Conservation (phyloP, 2,888 invertebrate genomes). For the Dilophus febrilis region DNA sequence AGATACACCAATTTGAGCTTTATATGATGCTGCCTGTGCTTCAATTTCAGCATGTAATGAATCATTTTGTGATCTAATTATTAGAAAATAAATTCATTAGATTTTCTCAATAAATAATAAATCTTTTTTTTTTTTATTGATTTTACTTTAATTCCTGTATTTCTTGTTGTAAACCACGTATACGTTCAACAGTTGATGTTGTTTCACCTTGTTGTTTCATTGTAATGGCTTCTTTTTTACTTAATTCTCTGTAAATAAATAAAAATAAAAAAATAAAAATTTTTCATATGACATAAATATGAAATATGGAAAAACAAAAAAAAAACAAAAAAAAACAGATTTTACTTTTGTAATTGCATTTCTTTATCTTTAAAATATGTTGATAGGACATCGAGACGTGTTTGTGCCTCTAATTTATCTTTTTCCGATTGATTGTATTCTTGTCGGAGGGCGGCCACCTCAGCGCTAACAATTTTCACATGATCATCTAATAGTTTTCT, state of each 20-base stretch:
- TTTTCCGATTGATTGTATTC: slow-evolving; percentile 47
- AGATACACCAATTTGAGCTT: slow-evolving; percentile 53
- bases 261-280: slow-evolving; percentile 4
- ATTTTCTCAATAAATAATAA: neutral
- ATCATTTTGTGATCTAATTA: slow-evolving; percentile 35
- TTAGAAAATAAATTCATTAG: neutral
- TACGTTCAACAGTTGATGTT: slow-evolving; percentile 59
- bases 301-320: slow-evolving; percentile 3
- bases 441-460: slow-evolving; percentile 35
- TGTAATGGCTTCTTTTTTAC: slow-evolving; percentile 57
- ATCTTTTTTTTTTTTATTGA: too few relatives aligned
- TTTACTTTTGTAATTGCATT: slow-evolving; percentile 69
- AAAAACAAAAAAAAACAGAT: slow-evolving; percentile 11
- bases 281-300: slow-evolving; percentile 2
- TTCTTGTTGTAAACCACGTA: slow-evolving; percentile 61
- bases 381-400: slow-evolving; percentile 68
- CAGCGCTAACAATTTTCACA: slow-evolving; percentile 29
- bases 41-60: slow-evolving; percentile 63
- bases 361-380: slow-evolving; percentile 86
- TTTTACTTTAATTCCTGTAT: slow-evolving; percentile 60
- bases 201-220: slow-evolving; percentile 68
- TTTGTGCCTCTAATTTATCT: slow-evolving; percentile 58
- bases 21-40: slow-evolving; percentile 57
- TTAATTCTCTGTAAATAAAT: slow-evolving; percentile 47
- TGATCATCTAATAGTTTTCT: slow-evolving; percentile 31